These are phyloP conservation scores for Darevskia mixta DNA, from an alignment of 2,797 vertebrate genomes.

Conservation along the genomic window DNA sequence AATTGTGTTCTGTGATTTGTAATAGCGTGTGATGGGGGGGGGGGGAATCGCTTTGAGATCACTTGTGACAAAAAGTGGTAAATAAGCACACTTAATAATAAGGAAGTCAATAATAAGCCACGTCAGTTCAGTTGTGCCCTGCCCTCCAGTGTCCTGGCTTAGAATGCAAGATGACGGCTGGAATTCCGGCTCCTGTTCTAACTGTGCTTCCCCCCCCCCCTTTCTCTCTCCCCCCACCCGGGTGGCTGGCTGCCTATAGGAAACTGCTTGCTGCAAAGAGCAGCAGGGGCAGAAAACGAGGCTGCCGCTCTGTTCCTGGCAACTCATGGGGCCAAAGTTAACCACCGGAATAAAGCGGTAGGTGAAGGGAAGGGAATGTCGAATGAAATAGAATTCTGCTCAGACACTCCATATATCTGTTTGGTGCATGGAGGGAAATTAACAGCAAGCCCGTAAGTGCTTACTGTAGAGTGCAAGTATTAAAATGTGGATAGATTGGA, in stretches of 20 bases:
- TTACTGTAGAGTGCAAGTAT: not conserved
- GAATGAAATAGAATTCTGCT: not conserved
- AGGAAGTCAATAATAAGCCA: too few species aligned
- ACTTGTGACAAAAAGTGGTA: too few species aligned
- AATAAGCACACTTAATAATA: too few species aligned
- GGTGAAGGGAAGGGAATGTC: conserved; percentile 69
- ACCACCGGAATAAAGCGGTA: conserved; percentile 95
- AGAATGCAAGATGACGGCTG: not conserved
- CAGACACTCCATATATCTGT: too few species aligned
- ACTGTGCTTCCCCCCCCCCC: too few species aligned
- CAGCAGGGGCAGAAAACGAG: conserved; percentile 89
- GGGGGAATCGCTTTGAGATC: too few species aligned
- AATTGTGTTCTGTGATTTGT: too few species aligned
- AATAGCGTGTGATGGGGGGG: too few species aligned
- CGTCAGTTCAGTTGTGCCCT: not conserved
- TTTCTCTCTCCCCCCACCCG: not conserved
- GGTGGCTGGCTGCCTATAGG: conserved; percentile 74
- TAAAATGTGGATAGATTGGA: too few species aligned
- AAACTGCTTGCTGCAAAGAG: conserved; percentile 96
- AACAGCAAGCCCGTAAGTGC: not conserved
- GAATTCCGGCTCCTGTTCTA: not conserved
- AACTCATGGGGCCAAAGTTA: conserved; percentile 93
- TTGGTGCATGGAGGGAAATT: not conserved
- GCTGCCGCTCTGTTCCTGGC: conserved; percentile 96
- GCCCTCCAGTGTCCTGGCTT: not conserved